Conservation (phyloP, 2,797 vertebrate species). For the Platalea minor region DNA sequence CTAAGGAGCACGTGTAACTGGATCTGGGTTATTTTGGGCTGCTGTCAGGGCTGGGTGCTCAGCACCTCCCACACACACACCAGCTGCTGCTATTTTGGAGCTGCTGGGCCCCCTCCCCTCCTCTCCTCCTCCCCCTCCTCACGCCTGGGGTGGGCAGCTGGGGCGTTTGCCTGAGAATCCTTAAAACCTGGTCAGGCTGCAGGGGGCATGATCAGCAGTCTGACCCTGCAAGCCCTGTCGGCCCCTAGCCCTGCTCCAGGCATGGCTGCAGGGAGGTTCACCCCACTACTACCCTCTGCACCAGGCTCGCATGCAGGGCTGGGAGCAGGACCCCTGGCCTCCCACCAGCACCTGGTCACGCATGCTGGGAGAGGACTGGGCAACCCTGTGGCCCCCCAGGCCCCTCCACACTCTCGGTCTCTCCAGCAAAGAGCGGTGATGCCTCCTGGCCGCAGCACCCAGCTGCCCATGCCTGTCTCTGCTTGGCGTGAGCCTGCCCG, state of each 20-base stretch:
- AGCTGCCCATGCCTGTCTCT: not conserved
- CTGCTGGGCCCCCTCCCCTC: constrained; percentile 51
- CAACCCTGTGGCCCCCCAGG: not conserved
- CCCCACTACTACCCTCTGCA: not conserved
- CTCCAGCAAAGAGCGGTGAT: not conserved
- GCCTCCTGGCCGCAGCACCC: fast-evolving
- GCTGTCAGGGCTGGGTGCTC: constrained; percentile 76
- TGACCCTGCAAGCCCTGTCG: not conserved
- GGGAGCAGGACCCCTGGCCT: not conserved
- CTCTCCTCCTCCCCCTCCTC: constrained; percentile 20
- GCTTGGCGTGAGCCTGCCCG: fast-evolving
- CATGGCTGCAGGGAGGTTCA: fast-evolving
- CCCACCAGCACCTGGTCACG: not conserved
- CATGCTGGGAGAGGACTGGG: not conserved
- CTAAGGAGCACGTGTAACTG: constrained; percentile 71
- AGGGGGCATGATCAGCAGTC: fast-evolving
- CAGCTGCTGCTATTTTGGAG: constrained; percentile 71
- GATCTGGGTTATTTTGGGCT: constrained; percentile 80
- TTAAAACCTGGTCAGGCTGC: not conserved
- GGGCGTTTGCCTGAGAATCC: not conserved
- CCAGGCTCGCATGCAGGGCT: not conserved
- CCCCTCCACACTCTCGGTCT: fast-evolving
- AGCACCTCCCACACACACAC: constrained; percentile 74
- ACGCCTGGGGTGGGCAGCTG: not conserved
- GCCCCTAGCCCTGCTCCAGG: fast-evolving